A percentile compares a stretch with the other conserved stretches of the same genome.
Conservation (phyloP, 2,797 vertebrate species). For the Oceanodroma leucorhoa region DNA sequence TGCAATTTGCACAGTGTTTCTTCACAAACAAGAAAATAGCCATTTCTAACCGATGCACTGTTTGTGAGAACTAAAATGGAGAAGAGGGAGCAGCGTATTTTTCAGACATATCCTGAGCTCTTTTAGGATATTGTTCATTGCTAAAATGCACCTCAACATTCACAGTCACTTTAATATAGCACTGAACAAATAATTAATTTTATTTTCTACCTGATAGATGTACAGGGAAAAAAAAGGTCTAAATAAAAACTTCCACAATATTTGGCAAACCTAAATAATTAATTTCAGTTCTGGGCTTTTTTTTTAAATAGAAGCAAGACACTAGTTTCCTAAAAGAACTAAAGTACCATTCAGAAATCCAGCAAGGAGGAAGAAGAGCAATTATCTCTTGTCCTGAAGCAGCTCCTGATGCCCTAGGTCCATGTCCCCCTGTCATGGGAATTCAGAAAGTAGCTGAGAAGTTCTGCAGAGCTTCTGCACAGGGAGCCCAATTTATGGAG, state of each 20-base stretch:
- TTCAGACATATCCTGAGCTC: neutral
- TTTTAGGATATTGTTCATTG: neutral
- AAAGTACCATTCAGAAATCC: neutral
- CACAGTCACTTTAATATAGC: neutral
- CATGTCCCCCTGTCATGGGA: neutral
- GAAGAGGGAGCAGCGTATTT: fast-evolving
- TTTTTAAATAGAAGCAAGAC: neutral
- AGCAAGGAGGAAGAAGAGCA: neutral
- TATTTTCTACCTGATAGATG: neutral
- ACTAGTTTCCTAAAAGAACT: neutral
- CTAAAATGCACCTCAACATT: neutral
- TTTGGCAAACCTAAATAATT: constrained; percentile 49
- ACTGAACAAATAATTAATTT: constrained; percentile 29
- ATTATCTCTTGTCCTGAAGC: neutral
- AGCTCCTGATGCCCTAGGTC: neutral
- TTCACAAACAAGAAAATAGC: neutral
- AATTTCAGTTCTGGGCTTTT: neutral
- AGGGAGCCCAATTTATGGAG: neutral
- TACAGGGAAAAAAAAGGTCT: neutral
- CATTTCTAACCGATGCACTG: neutral
- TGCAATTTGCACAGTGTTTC: neutral
- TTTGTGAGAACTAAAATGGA: neutral
- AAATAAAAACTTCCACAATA: constrained; percentile 27
- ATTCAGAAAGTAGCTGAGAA: neutral
- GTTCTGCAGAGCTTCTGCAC: neutral